Evolutionary conservation across 2,113 vertebrate genomes (phyloP).

Genomic region (Oceanites oceanicus): DNA sequence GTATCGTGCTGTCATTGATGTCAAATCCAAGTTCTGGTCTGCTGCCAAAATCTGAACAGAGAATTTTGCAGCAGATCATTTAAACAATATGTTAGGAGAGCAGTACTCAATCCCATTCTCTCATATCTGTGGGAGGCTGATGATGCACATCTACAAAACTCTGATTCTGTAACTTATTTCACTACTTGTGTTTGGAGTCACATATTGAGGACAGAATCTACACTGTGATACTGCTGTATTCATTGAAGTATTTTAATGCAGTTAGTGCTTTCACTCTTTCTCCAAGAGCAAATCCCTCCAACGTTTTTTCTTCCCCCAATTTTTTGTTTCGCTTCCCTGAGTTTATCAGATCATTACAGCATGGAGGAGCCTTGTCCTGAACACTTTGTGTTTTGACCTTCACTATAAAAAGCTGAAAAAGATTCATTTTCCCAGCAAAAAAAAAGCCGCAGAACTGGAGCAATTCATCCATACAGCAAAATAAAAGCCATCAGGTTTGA

Average conservation of each 20-base stretch:
- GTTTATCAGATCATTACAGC: background rate
- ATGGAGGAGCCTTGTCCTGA: background rate
- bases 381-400: background rate
- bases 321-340: background rate
- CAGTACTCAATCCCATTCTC: background rate
- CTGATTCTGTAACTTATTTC: background rate
- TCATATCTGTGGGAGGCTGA: background rate
- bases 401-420: background rate
- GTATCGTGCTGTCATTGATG: background rate
- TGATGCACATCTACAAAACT: background rate
- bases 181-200: background rate
- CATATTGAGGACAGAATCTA: background rate
- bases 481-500: background rate
- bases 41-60: background rate
- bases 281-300: background rate
- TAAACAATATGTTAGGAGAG: background rate
- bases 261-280: background rate
- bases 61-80: background rate
- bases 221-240: background rate
- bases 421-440: background rate
- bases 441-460: background rate
- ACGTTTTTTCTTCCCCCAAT: background rate
- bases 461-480: background rate
- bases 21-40: background rate
- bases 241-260: background rate